A percentile compares a stretch with the other conserved stretches of the same genome.
Evolutionary conservation across 2,888 invertebrate genomes (phyloP).

Genomic region (Eilema depressum): DNA sequence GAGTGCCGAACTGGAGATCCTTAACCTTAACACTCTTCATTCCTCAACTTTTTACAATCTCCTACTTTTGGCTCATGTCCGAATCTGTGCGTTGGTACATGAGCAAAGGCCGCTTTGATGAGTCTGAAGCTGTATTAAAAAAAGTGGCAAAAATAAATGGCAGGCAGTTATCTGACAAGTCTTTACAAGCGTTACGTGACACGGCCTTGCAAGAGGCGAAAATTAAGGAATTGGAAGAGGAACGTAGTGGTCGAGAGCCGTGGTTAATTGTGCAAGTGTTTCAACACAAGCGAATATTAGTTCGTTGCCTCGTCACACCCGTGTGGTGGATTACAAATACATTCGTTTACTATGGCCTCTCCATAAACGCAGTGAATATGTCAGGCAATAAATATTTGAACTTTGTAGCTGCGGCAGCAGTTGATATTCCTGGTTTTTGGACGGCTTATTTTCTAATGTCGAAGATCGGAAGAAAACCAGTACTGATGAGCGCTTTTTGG

Average conservation of each 20-base stretch:
- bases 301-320: slow-evolving; percentile 66
- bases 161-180: slow-evolving; percentile 67
- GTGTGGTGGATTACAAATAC: slow-evolving; percentile 89
- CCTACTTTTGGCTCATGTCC: slow-evolving; percentile 89
- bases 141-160: slow-evolving; percentile 88
- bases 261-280: slow-evolving; percentile 71
- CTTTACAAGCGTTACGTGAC: slow-evolving; percentile 61
- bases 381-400: slow-evolving; percentile 89
- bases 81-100: slow-evolving; percentile 93
- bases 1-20: slow-evolving; percentile 89
- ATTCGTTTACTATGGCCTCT: slow-evolving; percentile 89
- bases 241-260: slow-evolving; percentile 58
- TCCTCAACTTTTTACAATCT: slow-evolving; percentile 89
- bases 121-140: slow-evolving; percentile 88
- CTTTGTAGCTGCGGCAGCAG: slow-evolving; percentile 87
- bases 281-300: slow-evolving; percentile 61
- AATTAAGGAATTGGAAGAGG: slow-evolving; percentile 47
- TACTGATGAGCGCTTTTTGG: slow-evolving; percentile 85
- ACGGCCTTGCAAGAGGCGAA: slow-evolving; percentile 63
- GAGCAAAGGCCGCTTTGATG: slow-evolving; percentile 89
- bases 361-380: slow-evolving; percentile 88
- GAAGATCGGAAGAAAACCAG: slow-evolving; percentile 86
- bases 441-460: slow-evolving; percentile 87
- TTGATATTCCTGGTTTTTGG: slow-evolving; percentile 90
- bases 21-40: slow-evolving; percentile 89